phyloP scores from a whole-genome alignment of 2,797 vertebrate genomes.

The Coracias cyanogaster region DNA sequence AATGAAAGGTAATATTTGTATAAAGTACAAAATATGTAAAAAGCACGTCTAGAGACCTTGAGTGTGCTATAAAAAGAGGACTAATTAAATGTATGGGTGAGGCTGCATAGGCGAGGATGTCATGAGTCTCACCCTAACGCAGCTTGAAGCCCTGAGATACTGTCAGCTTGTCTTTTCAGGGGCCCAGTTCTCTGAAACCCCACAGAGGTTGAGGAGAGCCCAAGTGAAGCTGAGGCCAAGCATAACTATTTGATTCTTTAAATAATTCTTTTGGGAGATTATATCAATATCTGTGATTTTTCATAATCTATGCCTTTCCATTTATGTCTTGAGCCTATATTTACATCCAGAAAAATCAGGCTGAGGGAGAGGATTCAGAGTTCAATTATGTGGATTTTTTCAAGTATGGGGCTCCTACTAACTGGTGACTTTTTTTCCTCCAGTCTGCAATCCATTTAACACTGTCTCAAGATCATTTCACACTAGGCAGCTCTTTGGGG shows the following conservation, averaged over 20 bases:
- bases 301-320: background rate
- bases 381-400: background rate
- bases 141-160: background rate
- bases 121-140: background rate
- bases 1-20: background rate
- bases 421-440: background rate
- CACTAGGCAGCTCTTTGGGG: background rate
- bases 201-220: background rate
- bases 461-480: constrained; percentile 25
- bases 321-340: background rate
- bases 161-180: background rate
- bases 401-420: background rate
- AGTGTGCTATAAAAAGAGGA: background rate
- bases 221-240: background rate
- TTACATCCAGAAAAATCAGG: background rate
- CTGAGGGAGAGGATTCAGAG: background rate
- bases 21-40: background rate
- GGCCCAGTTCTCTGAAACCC: background rate
- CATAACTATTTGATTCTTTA: background rate
- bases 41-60: background rate
- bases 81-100: background rate
- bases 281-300: background rate
- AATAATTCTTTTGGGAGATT: background rate
- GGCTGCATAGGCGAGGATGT: background rate
- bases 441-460: constrained; percentile 13